phyloP scores from a whole-genome alignment of 2,888 invertebrate genomes.

The Tipula confusa region DNA sequence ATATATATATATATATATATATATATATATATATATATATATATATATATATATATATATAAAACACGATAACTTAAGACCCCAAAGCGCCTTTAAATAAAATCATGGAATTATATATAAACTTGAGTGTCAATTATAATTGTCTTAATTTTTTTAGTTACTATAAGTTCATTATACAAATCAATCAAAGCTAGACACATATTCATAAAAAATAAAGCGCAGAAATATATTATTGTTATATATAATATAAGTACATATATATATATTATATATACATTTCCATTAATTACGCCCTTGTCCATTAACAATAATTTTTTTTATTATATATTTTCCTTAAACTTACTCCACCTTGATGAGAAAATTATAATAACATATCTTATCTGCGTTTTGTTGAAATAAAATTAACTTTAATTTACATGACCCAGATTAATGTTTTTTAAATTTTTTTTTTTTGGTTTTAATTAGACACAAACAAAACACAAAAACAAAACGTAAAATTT shows the following conservation, averaged over 20 bases:
- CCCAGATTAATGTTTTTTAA: too few relatives aligned
- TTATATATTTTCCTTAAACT: not conserved
- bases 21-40: too few relatives aligned
- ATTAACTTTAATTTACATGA: not conserved
- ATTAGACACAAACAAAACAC: not conserved
- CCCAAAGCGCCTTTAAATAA: not conserved
- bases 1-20: too few relatives aligned
- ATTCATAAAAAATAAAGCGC: not conserved
- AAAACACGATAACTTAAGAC: not conserved
- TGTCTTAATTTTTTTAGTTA: not conserved
- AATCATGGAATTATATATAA: not conserved
- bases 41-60: not conserved
- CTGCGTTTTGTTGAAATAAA: not conserved
- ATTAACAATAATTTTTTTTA: not conserved
- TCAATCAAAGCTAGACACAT: not conserved
- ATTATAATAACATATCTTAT: not conserved
- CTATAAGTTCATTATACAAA: constrained; percentile 5
- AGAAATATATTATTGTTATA: not conserved
- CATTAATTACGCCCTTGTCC: constrained; percentile 20
- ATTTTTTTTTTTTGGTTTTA: not conserved
- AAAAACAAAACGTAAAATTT: not conserved
- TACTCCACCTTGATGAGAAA: constrained; percentile 20
- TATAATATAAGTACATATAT: too few relatives aligned
- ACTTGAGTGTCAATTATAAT: not conserved
- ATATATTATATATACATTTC: too few relatives aligned